Conservation (phyloP, 1,140 invertebrate genomes). For the Phymorhynchus buccinoides region DNA sequence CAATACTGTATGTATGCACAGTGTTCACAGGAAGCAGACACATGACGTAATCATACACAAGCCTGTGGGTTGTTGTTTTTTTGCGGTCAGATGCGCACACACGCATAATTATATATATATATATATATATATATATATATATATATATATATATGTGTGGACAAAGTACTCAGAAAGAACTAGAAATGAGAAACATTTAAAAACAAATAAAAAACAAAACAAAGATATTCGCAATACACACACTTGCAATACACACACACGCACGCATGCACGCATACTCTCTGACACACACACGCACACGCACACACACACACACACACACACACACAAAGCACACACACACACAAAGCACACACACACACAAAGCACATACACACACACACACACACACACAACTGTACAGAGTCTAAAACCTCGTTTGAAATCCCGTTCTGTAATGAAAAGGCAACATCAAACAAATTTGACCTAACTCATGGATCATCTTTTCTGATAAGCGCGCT, state of each 20-base stretch:
- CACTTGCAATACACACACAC: neutral
- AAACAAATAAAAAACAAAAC: neutral
- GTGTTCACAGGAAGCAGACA: too few relatives aligned
- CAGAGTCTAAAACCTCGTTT: too few relatives aligned
- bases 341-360: neutral
- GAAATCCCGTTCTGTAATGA: too few relatives aligned
- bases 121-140: neutral
- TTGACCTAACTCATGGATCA: too few relatives aligned
- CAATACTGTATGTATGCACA: too few relatives aligned
- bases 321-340: neutral
- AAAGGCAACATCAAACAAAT: too few relatives aligned
- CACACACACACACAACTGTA: too few relatives aligned
- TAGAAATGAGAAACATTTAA: neutral
- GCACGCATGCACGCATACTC: neutral
- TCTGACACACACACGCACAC: constrained; percentile 16
- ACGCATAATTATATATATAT: neutral
- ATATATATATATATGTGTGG: neutral
- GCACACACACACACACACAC: neutral
- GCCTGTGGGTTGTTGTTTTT: too few relatives aligned
- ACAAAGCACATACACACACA: too few relatives aligned
- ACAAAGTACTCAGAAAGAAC: neutral
- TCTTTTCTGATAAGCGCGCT: too few relatives aligned
- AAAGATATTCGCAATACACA: neutral
- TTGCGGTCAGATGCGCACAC: too few relatives aligned
- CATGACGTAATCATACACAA: too few relatives aligned